A percentile compares a stretch with the other conserved stretches of the same genome.
These are phyloP conservation scores for Eupithecia centaureata DNA, from an alignment of 2,888 invertebrate genomes.

Conservation along the genomic window DNA sequence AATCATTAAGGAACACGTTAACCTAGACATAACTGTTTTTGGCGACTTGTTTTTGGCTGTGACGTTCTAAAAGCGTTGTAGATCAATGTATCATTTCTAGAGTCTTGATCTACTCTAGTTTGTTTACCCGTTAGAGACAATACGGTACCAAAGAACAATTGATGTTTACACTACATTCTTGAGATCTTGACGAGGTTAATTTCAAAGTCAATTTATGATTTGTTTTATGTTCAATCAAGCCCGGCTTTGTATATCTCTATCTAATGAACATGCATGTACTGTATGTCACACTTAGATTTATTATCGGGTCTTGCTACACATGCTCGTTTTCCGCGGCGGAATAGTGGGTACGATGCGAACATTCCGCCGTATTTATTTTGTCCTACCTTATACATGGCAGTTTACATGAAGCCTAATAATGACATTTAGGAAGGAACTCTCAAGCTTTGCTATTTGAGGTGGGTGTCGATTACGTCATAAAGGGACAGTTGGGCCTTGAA, in stretches of 20 bases:
- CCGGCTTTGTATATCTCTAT: neutral
- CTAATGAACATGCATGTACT: too few relatives aligned
- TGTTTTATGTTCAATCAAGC: neutral
- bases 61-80: slow-evolving; percentile 29
- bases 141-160: slow-evolving; percentile 9
- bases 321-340: neutral
- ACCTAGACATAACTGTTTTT: slow-evolving; percentile 24
- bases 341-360: neutral
- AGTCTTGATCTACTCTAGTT: slow-evolving; percentile 17
- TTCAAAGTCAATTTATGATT: neutral
- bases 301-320: neutral
- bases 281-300: neutral
- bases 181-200: slow-evolving; percentile 1
- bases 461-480: slow-evolving; percentile 39
- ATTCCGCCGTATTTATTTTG: neutral
- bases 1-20: neutral
- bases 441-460: slow-evolving; percentile 29
- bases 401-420: slow-evolving; percentile 16
- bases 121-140: slow-evolving; percentile 15
- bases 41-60: slow-evolving; percentile 35
- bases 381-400: neutral
- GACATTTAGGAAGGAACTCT: slow-evolving; percentile 33
- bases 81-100: slow-evolving; percentile 28
- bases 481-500: slow-evolving; percentile 43
- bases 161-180: neutral